Percentiles rank a stretch among this genome's conserved stretches.
Conservation (phyloP, 92 coral and sea anemone species). For the Pocillopora grandis region DNA sequence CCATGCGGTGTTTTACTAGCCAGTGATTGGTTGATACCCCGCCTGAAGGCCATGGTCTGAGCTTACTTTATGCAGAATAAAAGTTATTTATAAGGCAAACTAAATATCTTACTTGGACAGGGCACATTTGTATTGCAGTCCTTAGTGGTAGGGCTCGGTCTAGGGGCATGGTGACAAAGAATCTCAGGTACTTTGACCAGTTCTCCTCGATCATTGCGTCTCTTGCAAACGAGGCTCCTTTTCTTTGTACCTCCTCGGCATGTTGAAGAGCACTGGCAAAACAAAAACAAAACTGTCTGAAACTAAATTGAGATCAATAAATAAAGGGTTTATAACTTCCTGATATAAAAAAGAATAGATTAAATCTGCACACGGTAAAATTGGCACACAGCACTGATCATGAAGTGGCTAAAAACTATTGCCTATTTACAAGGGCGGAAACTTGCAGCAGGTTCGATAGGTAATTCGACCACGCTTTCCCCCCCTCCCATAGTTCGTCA, state of each 20-base stretch:
- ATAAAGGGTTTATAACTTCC: not conserved
- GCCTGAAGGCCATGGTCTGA: no score
- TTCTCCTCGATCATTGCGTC: slow-evolving; percentile 6
- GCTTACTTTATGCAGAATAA: not conserved
- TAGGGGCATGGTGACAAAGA: slow-evolving; percentile 26
- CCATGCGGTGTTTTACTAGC: no score
- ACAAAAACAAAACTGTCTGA: not conserved
- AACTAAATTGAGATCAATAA: not conserved
- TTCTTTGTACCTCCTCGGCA: slow-evolving; percentile 21
- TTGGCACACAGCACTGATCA: no score
- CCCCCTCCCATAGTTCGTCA: no score
- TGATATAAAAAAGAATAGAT: no score
- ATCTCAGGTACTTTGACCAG: slow-evolving; percentile 19
- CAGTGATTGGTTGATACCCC: not conserved
- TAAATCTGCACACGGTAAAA: no score
- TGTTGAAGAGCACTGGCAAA: slow-evolving; percentile 24
- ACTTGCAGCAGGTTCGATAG: no score
- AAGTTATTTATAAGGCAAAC: not conserved
- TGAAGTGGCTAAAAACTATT: no score
- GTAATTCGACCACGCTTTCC: no score
- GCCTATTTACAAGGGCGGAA: no score
- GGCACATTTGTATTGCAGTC: slow-evolving; percentile 8
- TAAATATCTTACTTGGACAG: slow-evolving; percentile 17
- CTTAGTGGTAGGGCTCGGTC: slow-evolving; percentile 4
- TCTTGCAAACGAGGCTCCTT: slow-evolving; percentile 12